Base-by-base conservation (phyloP, 2,888 invertebrate species). In the Sesamia inferens region DNA sequence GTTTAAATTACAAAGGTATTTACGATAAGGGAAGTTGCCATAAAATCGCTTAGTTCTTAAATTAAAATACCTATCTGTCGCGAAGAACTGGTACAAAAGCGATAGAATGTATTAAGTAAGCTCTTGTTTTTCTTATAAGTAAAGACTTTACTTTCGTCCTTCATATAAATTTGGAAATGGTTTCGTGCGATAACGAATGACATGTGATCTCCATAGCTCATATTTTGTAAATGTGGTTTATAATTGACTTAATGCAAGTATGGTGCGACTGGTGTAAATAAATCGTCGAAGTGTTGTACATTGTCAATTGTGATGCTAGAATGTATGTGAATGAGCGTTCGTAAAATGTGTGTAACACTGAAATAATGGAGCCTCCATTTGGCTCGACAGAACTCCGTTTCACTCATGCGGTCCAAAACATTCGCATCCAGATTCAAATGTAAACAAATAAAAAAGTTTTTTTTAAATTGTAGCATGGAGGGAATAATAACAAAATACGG, bases 231-330 rank as follows among this genome's bases (percentile, higher is more conserved):
- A 81, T 75, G 79, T 76, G 74, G 71, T 74, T 75, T 71, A 63
- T 70, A 63, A 71, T 74, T 72, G 78, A 74, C 71, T 80, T 83
- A 72, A 71, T 71, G 62, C 78, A 76, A 83, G 75, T 64, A 73
- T 75, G 79, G 70, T 74, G 78, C 81, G 74, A 74, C 71, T 79
- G 78, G 79, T 81, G 76, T 85, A 76, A 61, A 79, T 84, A 81
- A 81, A 84, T 85, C 85, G 85, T 84, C 82, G 82, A 86, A 82
- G 66, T 77, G 66, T 83, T 77, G 66, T 83, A 83, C 79, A 82
- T 86, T 83, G 89, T 91, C 88, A 88, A 88, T 90, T 91, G 87
- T 90, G 83, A 87, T 87, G 86, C 70, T 74, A 66, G 63, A 16
- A 47, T 65, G 68, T 81, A 64, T 66, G 73, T 78, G 48, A 59